Base-by-base conservation (phyloP, 1,140 invertebrate species). In the Ceratosolen fusciceps region DNA sequence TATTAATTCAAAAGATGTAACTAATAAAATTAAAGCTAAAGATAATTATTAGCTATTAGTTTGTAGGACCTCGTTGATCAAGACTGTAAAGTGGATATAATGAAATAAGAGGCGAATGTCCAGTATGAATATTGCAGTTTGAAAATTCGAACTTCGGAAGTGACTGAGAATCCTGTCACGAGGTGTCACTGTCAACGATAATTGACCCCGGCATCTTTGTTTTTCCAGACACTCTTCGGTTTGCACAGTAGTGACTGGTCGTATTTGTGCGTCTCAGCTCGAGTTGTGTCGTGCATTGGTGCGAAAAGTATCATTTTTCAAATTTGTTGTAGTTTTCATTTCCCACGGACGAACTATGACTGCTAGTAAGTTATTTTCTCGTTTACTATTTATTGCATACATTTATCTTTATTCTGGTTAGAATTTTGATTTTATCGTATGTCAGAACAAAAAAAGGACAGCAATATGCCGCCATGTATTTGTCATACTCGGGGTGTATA, bases 201-300 rank as follows among this genome's bases (percentile, higher is more conserved):
- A 74, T 49, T 4, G 29, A 31, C 70, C 29, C 68, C 68, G 76
- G 76, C 76, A 78, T 78, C 76, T 78, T 65, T 72, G 76, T 72
- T 71, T 43, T 78, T 65, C 26, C n/a, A 76, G 31, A n/a, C 19
- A 54, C 68, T 67, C 68, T 73, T 65, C 39, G 47, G 77, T 65
- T 54, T 62, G 39, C 54, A n/a, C 14, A 62, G 43, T 47, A 29
- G 54, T 67, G 26, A 26, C 67, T 26, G 39, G 67, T 34, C 26
- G 31, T 39, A 73, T 56, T 70, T 56, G 73, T 80, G 62, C 78
- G 72, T 80, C 73, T 54, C 78, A 26, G 62, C 65, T 71, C 31
- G 37, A 34, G 26, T 74, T 29, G 24, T 26, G 49, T 39, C 43
- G 62, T 70, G 19, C 73, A 37, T 74, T 70, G 31, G 24, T 67